Base-by-base conservation (phyloP, 2,888 invertebrate genomes). In the Drosophila flavopinicola region DNA sequence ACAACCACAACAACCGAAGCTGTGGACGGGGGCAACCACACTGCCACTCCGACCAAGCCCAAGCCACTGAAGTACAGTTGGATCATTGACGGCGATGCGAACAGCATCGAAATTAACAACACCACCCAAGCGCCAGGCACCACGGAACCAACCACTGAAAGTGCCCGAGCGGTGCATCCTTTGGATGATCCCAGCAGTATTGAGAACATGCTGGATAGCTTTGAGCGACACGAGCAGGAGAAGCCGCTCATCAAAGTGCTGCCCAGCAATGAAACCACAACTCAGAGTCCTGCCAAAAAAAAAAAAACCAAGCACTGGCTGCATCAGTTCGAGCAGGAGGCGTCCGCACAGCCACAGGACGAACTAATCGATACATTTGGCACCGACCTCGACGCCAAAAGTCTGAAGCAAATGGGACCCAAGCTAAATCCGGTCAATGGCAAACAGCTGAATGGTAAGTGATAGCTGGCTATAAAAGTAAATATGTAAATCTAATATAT, bases 131-230 rank as follows among this genome's bases (percentile, higher is more conserved):
- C 65, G 1, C 23, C 23, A 9, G 20, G 17, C 44, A 20, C 27
- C 25, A 49, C 11, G 13, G 52, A 33, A 10, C 48, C 9, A 9
- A 53, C 35, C 17, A 39, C 58, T 5, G 51, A 41, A 25, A 13
- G 15, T 3, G 39, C 56, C 24, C 35, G 60, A 1, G 60, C 32
- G 0, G 48, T 15, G 20, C 90, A 90, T 74, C 88, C 89, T 0
- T 37, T 90, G 41, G 91, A 90, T 45, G 64, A 85, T 66, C 90
- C 90, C 6, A 89, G 75, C 27, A 90, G 90, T 59, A 52, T 78
- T 3, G 90, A 90, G 39, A 90, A 90, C 53, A 90, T 90, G 90
- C 49, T 90, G 35, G 89, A 89, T 0, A 88, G 77, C 13, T 74
- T 73, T n/a, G 90, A 89, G 51, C 67, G 72, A 0, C 57, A 82